These are phyloP conservation scores for Pygocentrus nattereri DNA, from an alignment of 2,797 vertebrate genomes.

Conservation along the genomic window DNA sequence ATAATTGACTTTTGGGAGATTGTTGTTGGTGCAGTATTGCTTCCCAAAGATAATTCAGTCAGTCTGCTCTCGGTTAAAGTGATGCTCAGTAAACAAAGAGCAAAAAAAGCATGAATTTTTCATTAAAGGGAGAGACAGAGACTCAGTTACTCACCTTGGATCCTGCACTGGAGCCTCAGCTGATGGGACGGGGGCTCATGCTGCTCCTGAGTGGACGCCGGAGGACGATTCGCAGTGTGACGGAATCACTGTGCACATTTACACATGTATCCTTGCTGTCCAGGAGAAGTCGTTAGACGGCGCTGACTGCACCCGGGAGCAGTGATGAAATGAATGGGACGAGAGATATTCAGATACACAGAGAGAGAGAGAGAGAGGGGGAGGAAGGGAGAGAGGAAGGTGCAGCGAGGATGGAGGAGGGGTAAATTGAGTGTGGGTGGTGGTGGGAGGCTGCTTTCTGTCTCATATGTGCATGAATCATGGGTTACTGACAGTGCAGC, in stretches of 20 bases:
- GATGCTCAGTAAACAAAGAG: constrained; percentile 35
- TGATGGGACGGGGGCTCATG: constrained; percentile 11
- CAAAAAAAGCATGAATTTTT: constrained; percentile 46
- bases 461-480: constrained; percentile 30
- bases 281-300: constrained; percentile 40
- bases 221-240: neutral
- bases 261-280: constrained; percentile 12
- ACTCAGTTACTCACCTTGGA: constrained; percentile 22
- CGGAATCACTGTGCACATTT: neutral
- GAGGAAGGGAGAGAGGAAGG: constrained; percentile 27
- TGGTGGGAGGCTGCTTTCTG: neutral
- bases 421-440: constrained; percentile 1
- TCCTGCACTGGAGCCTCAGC: neutral
- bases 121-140: constrained; percentile 39
- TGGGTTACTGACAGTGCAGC: neutral
- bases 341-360: no score
- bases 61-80: neutral
- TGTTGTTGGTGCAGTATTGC: no score
- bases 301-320: constrained; percentile 55
- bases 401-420: constrained; percentile 37
- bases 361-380: constrained; percentile 37
- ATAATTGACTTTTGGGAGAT: no score
- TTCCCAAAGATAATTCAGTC: neutral
- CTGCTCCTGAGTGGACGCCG: constrained; percentile 1
- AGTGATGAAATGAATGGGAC: constrained; percentile 48